phyloP scores from a whole-genome alignment of 2,888 invertebrate species.

The Nephrotoma appendiculata region DNA sequence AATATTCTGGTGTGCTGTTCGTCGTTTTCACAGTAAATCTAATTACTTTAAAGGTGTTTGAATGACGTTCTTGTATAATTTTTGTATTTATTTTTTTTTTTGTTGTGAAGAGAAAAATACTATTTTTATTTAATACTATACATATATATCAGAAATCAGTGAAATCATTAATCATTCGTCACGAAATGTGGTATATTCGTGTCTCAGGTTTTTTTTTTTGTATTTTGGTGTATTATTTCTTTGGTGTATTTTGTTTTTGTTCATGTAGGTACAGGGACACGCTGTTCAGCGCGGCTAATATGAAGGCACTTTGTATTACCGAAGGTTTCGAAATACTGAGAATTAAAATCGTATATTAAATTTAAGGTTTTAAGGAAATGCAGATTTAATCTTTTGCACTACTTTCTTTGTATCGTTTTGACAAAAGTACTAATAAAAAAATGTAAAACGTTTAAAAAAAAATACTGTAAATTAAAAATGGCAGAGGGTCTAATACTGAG shows the following conservation, averaged over 20 bases:
- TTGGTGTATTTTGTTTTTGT: background rate
- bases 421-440: too few species aligned
- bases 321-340: too few species aligned
- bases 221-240: background rate
- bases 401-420: too few species aligned
- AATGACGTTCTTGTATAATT: constrained; percentile 12
- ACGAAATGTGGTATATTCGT: constrained; percentile 8
- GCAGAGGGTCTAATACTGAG: too few species aligned
- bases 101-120: background rate
- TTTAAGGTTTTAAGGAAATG: too few species aligned
- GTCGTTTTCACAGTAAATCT: constrained; percentile 14
- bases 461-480: too few species aligned
- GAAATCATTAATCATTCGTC: constrained; percentile 15
- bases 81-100: background rate
- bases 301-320: background rate
- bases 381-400: too few species aligned
- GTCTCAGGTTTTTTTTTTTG: constrained; percentile 3
- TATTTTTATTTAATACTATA: background rate
- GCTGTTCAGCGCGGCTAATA: background rate
- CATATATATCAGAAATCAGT: constrained; percentile 11
- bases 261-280: background rate
- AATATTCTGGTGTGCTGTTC: background rate
- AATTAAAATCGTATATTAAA: too few species aligned
- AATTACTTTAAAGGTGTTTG: constrained; percentile 15
- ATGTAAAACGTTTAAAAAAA: too few species aligned